Base-by-base conservation (phyloP, 2,888 invertebrate species). In the Biston stratarius region DNA sequence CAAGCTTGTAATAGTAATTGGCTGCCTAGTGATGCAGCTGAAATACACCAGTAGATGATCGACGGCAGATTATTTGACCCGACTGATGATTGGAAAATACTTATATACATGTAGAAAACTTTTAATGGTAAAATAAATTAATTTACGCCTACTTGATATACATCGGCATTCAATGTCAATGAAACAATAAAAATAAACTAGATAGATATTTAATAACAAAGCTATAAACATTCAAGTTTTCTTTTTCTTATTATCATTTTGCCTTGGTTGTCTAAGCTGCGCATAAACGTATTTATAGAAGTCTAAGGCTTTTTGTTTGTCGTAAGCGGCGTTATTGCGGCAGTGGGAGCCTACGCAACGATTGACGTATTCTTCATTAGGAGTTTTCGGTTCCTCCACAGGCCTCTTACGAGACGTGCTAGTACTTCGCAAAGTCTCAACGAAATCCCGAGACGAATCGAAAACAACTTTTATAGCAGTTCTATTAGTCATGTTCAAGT, bases 211-310 rank as follows among this genome's bases (percentile, higher is more conserved):
- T 69, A 71, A 71, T 73, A 74, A 69, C 56, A 67, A 52, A 40
- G 47, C 11, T 71, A 67, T 68, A 64, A 75, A 74, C 65, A 72
- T 8, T 82, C 73, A 83, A 60, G 80, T 83, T 75, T 83, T 82
- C 72, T 83, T 85, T 74, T 84, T 85, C 61, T 84, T 69, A 55
- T 58, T 84, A 70, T 85, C 86, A 45, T 77, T 84, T 60, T 74
- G 82, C 70, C 83, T 83, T 33, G 92, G 92, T 33, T 88, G 80
- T 12, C 93, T 84, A 45, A 94, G 72, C 68, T 94, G 94, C 5
- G 94, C 91, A 75, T 93, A 94, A 6, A 94, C 89, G 70, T 93
- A 94, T 82, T 92, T 94, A 75, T 94, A 94, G 75, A 94, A 94
- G 72, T 94, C 93, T 53, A 94, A 79, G 11, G 94, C 94, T 77